Evolutionary conservation across 1,140 invertebrate genomes (phyloP), one percentile per base, ranked within the genome.

Genomic region (Oryzaephilus surinamensis): DNA sequence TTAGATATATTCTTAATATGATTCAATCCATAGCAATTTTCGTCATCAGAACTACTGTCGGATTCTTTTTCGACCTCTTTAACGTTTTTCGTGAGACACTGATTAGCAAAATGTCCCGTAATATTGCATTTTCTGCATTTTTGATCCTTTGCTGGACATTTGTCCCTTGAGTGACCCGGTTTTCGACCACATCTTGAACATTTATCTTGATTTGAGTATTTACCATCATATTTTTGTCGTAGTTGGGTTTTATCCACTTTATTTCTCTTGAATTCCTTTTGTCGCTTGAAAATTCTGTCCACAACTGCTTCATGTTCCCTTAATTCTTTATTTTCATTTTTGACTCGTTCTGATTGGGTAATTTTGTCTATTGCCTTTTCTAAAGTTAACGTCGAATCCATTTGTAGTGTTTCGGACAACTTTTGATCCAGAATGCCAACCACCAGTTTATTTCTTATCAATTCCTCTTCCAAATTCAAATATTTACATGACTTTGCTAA

Each of bases 361-460:
- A 31, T 31, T 31, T 15, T 38, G 4, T 40, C 30, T 16, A 34
- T 33, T 6, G 38, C 38, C 17, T 40, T 40, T 7, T 40, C 2
- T 20, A 34, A 32, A 4, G 38, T 33, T 33, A 40, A 34, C 4
- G n/a, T 30, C 6, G 7, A 5, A 34, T 40, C 30, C 13, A 40
- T 12, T 20, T 40, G 38, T 20, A 40, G 14, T n/a, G 12, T 35
- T 40, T 40, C 16, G 12, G 19, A 27, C 8, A 34, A 21, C 29
- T 14, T 32, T 32, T 32, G 33, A 35, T 62, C 50, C 0, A 30
- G 12, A 2, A 62, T 55, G n/a, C 55, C 59, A 13, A 59, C 47
- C 6, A 62, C 52, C n/a, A 64, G 52, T 17, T 50, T 39, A 32
- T 60, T 60, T 32, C 50, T 50, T 6, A 60, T 42, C 10, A 61